phyloP scores from a whole-genome alignment of 2,888 invertebrate genomes.

The Xylota segnis region DNA sequence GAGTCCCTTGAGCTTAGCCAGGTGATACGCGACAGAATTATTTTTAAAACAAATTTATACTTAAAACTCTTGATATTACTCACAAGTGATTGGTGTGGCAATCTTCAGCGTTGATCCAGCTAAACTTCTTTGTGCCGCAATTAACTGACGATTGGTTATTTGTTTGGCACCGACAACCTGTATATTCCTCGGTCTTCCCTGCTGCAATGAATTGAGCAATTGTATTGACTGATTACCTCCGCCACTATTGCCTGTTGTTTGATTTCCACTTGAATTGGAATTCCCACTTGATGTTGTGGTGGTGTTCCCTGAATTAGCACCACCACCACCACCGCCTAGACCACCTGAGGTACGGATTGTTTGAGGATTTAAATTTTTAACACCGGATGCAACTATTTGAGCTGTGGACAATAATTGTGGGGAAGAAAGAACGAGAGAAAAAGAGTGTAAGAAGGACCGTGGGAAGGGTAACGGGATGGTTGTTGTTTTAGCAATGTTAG shows the following conservation, averaged over 20 bases:
- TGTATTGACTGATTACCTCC: conserved; percentile 80
- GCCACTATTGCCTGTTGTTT: conserved; percentile 46
- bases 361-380: conserved; percentile 86
- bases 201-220: conserved; percentile 81
- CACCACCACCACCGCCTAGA: conserved; percentile 59
- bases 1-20: neutral
- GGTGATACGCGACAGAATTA: neutral
- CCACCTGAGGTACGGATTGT: conserved; percentile 83
- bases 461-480: conserved; percentile 35
- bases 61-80: conserved; percentile 68
- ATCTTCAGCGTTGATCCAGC: conserved; percentile 83
- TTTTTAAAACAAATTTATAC: neutral
- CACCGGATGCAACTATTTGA: conserved; percentile 88
- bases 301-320: conserved; percentile 64
- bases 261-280: conserved; percentile 50
- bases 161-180: conserved; percentile 84
- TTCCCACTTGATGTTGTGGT: conserved; percentile 38
- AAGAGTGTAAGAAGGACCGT: conserved; percentile 36
- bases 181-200: conserved; percentile 83
- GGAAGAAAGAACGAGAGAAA: conserved; percentile 35
- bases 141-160: conserved; percentile 81
- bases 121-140: conserved; percentile 82
- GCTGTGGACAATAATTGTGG: conserved; percentile 81
- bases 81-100: conserved; percentile 82
- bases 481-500: conserved; percentile 61